A percentile compares a stretch with the other conserved stretches of the same genome.
Conservation (phyloP, 2,888 invertebrate species). For the Oscheius sp. region DNA sequence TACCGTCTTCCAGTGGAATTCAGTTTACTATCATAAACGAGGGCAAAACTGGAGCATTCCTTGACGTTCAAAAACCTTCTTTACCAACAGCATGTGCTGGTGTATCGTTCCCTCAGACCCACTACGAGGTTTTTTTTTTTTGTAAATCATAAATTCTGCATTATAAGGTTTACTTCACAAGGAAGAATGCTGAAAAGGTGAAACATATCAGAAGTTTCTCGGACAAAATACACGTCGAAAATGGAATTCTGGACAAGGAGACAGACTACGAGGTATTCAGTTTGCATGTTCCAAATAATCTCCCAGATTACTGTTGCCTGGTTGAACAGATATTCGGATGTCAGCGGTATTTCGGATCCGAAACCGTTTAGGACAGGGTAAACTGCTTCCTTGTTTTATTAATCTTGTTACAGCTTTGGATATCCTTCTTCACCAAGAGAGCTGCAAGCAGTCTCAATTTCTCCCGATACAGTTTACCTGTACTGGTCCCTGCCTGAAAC, state of each 20-base stretch:
- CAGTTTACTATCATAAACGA: constrained; percentile 70
- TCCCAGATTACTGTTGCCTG: constrained; percentile 61
- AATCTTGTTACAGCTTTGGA: constrained; percentile 44
- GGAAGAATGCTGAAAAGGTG: constrained; percentile 68
- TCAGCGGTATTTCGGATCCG: constrained; percentile 56
- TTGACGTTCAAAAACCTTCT: constrained; percentile 57
- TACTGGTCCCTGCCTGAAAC: constrained; percentile 69
- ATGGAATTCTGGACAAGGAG: constrained; percentile 72
- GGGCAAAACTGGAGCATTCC: constrained; percentile 66
- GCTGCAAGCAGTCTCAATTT: constrained; percentile 62
- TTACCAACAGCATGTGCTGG: constrained; percentile 55
- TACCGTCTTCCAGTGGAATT: constrained; percentile 66
- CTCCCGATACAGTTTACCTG: constrained; percentile 69
- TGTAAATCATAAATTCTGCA: too few relatives aligned
- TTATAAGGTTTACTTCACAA: constrained; percentile 63
- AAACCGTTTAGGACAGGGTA: constrained; percentile 66
- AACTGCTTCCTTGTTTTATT: neutral
- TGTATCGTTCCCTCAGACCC: constrained; percentile 68
- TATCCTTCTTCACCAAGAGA: constrained; percentile 60
- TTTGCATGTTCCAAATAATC: neutral
- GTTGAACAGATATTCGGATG: constrained; percentile 69
- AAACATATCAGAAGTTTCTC: constrained; percentile 64
- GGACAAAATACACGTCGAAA: constrained; percentile 66
- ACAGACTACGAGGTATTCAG: constrained; percentile 67
- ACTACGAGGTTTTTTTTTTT: constrained; percentile 58